Conservation (phyloP, 2,113 vertebrate species). For the Hemicordylus capensis region DNA sequence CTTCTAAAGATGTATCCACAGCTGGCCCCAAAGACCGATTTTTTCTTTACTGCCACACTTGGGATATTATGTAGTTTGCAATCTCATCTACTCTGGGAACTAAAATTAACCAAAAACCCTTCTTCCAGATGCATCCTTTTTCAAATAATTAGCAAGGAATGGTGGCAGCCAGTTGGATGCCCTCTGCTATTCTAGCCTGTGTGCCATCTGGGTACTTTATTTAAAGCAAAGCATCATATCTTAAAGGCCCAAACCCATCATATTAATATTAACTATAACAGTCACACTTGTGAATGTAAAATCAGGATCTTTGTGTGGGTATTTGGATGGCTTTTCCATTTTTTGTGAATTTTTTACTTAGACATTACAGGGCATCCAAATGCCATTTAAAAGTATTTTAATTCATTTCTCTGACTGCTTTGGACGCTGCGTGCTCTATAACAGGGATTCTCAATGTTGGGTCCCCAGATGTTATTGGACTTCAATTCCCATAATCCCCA, state of each 20-base stretch:
- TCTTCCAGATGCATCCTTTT: conserved; percentile 28
- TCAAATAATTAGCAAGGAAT: neutral
- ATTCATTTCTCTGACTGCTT: neutral
- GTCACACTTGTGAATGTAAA: neutral
- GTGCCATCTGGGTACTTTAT: neutral
- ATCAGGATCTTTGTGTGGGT: neutral
- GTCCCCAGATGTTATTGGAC: too few relatives aligned
- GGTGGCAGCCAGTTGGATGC: neutral
- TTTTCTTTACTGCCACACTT: neutral
- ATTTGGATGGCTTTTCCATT: neutral
- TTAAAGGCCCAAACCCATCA: neutral
- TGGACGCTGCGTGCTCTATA: neutral
- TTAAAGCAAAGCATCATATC: neutral
- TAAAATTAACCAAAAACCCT: conserved; percentile 3
- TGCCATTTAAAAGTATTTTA: neutral
- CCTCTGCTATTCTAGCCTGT: neutral
- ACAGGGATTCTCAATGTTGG: too few relatives aligned
- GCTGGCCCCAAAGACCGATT: neutral
- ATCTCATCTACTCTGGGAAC: neutral
- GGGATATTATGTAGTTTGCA: neutral
- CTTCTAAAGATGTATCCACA: neutral
- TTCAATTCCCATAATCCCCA: too few relatives aligned
- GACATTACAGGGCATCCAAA: neutral
- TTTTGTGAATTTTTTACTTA: neutral
- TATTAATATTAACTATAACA: too few relatives aligned